Conservation (phyloP, 1,140 invertebrate species). For the Latrodectus geometricus region DNA sequence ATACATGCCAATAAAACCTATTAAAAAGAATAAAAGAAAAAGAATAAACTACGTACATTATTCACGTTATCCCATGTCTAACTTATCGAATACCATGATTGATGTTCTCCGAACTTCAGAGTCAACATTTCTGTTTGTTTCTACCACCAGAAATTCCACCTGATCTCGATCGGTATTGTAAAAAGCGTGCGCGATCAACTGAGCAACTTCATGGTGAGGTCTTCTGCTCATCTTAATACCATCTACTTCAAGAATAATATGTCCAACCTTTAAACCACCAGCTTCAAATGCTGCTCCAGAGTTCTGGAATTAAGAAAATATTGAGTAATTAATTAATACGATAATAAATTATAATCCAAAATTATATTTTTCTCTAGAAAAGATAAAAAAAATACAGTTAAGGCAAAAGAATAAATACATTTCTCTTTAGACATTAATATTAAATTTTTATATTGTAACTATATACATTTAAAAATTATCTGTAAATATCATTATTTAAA, state of each 20-base stretch:
- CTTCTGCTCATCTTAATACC: slow-evolving; percentile 84
- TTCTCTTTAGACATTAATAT: no score
- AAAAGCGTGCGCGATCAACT: slow-evolving; percentile 89
- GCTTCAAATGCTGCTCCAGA: slow-evolving; percentile 93
- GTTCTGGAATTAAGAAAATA: slow-evolving; percentile 75
- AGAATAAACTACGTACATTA: no score
- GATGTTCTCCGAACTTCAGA: slow-evolving; percentile 63
- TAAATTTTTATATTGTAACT: no score
- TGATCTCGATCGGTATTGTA: slow-evolving; percentile 82
- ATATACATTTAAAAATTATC: no score
- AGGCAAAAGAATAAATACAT: no score
- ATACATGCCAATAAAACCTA: no score
- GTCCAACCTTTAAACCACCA: slow-evolving; percentile 90
- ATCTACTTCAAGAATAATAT: slow-evolving; percentile 93
- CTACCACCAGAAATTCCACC: slow-evolving; percentile 88
- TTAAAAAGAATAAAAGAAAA: no score
- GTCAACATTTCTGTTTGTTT: slow-evolving; percentile 67
- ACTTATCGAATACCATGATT: slow-evolving; percentile 62
- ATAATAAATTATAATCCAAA: no score
- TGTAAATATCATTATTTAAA: no score
- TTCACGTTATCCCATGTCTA: not conserved
- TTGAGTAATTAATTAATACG: not conserved
- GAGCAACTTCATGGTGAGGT: slow-evolving; percentile 83
- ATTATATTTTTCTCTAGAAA: no score
- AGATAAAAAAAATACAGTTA: no score